A percentile compares a stretch with the other conserved stretches of the same genome.
Conservation (phyloP, 2,113 vertebrate genomes). For the Callionymus lyra region DNA sequence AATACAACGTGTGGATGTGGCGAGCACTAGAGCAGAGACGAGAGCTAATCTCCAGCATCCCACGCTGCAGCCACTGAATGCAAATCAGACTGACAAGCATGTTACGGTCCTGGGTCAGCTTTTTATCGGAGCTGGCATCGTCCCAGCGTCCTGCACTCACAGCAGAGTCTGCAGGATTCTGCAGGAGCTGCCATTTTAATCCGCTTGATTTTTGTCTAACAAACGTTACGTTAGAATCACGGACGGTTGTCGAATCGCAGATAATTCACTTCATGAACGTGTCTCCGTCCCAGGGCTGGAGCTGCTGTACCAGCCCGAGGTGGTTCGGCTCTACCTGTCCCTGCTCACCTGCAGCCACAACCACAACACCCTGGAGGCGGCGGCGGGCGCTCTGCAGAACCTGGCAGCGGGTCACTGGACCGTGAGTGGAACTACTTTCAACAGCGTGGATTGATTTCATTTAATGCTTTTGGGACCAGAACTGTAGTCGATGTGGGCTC, state of each 20-base stretch:
- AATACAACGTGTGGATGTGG: conserved; percentile 12
- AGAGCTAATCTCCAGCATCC: conserved; percentile 37
- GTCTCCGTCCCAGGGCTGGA: conserved; percentile 76
- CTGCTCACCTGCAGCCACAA: conserved; percentile 94
- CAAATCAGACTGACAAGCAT: conserved; percentile 48
- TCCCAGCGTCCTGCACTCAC: conserved; percentile 17
- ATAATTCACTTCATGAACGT: conserved; percentile 1
- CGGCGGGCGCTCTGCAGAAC: conserved; percentile 91
- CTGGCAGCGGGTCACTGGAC: conserved; percentile 92
- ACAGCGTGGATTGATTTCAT: no score
- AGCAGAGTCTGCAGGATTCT: conserved; percentile 7
- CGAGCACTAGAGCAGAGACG: conserved; percentile 28
- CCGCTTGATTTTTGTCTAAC: neutral
- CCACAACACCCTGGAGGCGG: conserved; percentile 93
- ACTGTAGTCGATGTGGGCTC: no score
- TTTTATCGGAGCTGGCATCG: conserved; percentile 29
- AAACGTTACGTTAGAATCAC: no score
- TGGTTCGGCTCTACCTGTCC: conserved; percentile 90
- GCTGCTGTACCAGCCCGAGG: conserved; percentile 92
- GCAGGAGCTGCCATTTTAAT: conserved; percentile 4
- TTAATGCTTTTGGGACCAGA: no score
- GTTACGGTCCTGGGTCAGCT: conserved; percentile 34
- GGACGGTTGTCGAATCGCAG: neutral
- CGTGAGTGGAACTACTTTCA: conserved; percentile 43
- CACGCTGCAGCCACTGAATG: conserved; percentile 44